A percentile compares a stretch with the other conserved stretches of the same genome.
Conservation (phyloP, 1,140 invertebrate genomes). For the Pogonus chalceus region DNA sequence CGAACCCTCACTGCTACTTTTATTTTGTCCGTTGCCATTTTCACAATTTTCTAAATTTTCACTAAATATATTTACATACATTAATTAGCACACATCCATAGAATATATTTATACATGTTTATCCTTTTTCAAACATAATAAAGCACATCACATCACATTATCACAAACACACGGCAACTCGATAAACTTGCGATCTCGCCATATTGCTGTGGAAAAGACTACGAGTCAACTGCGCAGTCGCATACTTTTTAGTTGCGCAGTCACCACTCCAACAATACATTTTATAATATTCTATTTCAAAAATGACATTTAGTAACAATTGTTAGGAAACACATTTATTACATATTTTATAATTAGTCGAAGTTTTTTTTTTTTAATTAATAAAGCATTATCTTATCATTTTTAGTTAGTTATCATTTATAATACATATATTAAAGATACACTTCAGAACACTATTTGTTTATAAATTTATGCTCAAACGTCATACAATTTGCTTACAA, state of each 20-base stretch:
- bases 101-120: slow-evolving; percentile 18
- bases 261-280: neutral
- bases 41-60: slow-evolving; percentile 26
- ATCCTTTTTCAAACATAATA: slow-evolving; percentile 33
- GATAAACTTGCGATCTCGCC: slow-evolving; percentile 29
- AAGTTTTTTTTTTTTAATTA: too few species aligned
- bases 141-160: slow-evolving; percentile 29
- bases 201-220: slow-evolving; percentile 18
- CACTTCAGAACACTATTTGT: too few species aligned
- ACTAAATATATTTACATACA: slow-evolving; percentile 28
- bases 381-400: too few species aligned
- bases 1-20: slow-evolving; percentile 93
- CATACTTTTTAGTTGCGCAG: neutral
- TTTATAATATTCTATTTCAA: too few species aligned
- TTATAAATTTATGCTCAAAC: too few species aligned
- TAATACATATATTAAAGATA: too few species aligned
- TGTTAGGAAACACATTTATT: too few species aligned
- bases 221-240: neutral
- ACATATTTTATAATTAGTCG: too few species aligned
- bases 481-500: too few species aligned
- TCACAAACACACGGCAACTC: slow-evolving; percentile 24
- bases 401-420: too few species aligned
- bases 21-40: slow-evolving; percentile 84
- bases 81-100: slow-evolving; percentile 32
- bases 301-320: too few species aligned